Base-by-base conservation (phyloP, 2,797 vertebrate genomes). In the Tragelaphus oryx region DNA sequence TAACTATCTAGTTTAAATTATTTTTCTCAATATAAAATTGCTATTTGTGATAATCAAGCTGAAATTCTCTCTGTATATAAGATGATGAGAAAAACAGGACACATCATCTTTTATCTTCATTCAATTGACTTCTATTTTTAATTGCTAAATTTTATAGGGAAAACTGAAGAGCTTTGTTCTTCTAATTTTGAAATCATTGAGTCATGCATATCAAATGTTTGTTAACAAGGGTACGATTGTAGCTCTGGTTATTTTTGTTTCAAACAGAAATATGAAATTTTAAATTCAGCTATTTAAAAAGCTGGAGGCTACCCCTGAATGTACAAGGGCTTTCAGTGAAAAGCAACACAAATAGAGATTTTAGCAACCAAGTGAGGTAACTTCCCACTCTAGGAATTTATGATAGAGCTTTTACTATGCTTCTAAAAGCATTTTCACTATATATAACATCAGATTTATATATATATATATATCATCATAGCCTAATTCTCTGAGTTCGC, bases 221-320 rank as follows among this genome's bases (percentile, higher is more conserved):
- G 44, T 94, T 94, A 96, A 96, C 91, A 96, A 96, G 87, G 89
- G 71, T 50, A 46, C 68, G 90, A 84, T 93, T 97, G 62, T 97
- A 97, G 87, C 57, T 44, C 94, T 94, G 55, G 48, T 97, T 96
- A 37, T 93, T 98, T 97, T 97, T 95, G 54, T 96, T 97, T 96
- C 52, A 95, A 95, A 96, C 91, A 95, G 89, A 98, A 98, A 97
- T 94, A 78, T 60, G 95, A 93, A 5, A 33, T 95, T 97, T 98
- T 95, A 86, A 97, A 87, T 94, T 94, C 81, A 57, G 20, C 95
- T 98, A 68, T 96, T 78, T 94, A 54, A 83, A 91, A 97, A 86
- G 89, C 85, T 33, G 11, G 74, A 89, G 94, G 95, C 93, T 97
- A 88, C 93, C 91, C 87, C n/a, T 88, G 76, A 93, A 78, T 28